These are phyloP conservation scores for Perithous albicinctus DNA, from an alignment of 2,888 invertebrate species.

Conservation along the genomic window DNA sequence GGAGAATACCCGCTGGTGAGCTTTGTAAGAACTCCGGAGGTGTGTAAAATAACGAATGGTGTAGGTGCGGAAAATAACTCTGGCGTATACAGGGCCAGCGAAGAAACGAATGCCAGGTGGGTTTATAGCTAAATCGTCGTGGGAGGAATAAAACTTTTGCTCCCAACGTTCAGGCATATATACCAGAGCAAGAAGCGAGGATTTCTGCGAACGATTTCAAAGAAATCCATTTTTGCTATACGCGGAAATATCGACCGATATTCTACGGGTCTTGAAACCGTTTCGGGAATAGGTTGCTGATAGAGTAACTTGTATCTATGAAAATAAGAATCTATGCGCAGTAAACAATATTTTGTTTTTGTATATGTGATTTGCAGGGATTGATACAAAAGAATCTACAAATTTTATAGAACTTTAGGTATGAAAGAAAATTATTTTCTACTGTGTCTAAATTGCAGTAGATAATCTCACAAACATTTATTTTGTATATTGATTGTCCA, in stretches of 20 bases:
- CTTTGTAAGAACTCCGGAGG: slow-evolving; percentile 35
- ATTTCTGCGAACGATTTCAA: slow-evolving; percentile 23
- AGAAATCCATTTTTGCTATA: slow-evolving; percentile 34
- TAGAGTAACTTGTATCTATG: neutral
- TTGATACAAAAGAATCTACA: neutral
- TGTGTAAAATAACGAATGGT: slow-evolving; percentile 53
- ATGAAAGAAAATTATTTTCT: no score
- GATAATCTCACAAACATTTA: no score
- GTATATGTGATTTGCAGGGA: neutral
- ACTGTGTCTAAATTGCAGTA: no score
- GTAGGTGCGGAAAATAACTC: neutral
- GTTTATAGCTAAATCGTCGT: slow-evolving; percentile 32
- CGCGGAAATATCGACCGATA: slow-evolving; percentile 1
- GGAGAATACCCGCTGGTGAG: slow-evolving; percentile 15
- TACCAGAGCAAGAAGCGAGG: neutral
- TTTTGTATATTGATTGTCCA: no score
- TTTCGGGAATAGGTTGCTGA: neutral
- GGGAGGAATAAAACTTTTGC: slow-evolving; percentile 18
- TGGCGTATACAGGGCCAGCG: neutral
- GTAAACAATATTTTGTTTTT: neutral
- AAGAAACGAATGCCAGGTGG: neutral
- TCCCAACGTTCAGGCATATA: neutral
- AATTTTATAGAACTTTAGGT: no score
- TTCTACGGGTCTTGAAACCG: neutral
- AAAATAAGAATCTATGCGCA: neutral